Evolutionary conservation across 2,113 vertebrate genomes (phyloP).

Genomic region (Tragelaphus scriptus): DNA sequence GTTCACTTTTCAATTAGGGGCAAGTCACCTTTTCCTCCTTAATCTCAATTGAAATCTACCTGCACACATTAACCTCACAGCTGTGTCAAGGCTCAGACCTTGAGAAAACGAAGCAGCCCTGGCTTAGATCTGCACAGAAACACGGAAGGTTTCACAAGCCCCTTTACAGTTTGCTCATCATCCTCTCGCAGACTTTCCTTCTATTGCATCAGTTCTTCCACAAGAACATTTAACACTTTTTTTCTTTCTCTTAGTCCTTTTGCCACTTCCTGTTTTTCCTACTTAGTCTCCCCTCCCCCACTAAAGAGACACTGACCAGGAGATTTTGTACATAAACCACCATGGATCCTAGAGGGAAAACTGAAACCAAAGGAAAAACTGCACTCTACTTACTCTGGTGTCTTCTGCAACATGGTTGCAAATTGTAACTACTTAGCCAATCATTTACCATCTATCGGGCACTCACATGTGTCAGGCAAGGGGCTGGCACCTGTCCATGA

Average conservation of each 20-base stretch:
- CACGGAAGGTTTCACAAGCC: neutral
- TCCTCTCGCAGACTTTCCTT: neutral
- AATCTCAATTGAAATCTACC: neutral
- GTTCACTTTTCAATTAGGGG: neutral
- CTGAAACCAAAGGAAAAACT: neutral
- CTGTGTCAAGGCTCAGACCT: neutral
- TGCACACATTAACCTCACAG: neutral
- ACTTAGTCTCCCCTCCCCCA: neutral
- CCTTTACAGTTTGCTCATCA: neutral
- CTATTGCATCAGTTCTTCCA: neutral
- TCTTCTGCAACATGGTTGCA: no score
- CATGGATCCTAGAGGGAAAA: neutral
- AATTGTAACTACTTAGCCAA: neutral
- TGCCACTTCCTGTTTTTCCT: neutral
- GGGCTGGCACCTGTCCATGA: neutral
- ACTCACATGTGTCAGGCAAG: neutral
- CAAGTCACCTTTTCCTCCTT: neutral
- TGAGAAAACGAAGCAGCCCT: neutral
- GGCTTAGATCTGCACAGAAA: neutral
- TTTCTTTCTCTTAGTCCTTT: neutral
- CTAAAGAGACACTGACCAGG: neutral
- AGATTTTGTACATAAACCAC: neutral
- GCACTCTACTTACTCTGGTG: neutral
- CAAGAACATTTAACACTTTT: neutral
- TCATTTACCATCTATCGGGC: neutral